phyloP scores from a whole-genome alignment of 2,113 vertebrate species.

The Collichthys lucidus region DNA sequence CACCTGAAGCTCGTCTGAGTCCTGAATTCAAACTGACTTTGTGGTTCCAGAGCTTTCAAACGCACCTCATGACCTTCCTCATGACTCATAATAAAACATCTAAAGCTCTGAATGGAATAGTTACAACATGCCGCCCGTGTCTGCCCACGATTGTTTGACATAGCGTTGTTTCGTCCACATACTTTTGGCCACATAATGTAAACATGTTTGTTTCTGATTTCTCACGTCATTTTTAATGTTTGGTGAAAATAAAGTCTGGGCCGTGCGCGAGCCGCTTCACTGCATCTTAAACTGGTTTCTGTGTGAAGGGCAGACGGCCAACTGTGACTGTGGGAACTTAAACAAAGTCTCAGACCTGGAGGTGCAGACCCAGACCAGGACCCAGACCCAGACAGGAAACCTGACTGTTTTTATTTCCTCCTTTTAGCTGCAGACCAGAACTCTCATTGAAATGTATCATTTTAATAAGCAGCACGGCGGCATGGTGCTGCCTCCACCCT shows the following conservation, averaged over 20 bases:
- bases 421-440: not conserved
- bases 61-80: not conserved
- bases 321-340: conserved; percentile 50
- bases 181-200: not conserved
- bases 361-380: conserved; percentile 35
- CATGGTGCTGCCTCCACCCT: not conserved
- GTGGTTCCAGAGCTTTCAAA: not conserved
- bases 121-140: too few species aligned
- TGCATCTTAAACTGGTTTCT: conserved; percentile 36
- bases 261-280: not conserved
- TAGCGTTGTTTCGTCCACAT: not conserved
- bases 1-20: not conserved
- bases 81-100: too few species aligned
- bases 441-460: not conserved
- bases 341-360: conserved; percentile 25
- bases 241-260: conserved; percentile 3
- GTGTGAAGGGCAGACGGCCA: not conserved
- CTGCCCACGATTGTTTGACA: not conserved
- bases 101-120: too few species aligned
- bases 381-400: conserved; percentile 34
- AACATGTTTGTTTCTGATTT: too few species aligned
- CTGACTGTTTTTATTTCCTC: conserved; percentile 36
- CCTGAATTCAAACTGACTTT: not conserved
- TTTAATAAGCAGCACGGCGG: not conserved
- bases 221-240: conserved; percentile 11